These are phyloP conservation scores for Gulo gulo DNA, from an alignment of 2,113 vertebrate genomes.

Conservation along the genomic window DNA sequence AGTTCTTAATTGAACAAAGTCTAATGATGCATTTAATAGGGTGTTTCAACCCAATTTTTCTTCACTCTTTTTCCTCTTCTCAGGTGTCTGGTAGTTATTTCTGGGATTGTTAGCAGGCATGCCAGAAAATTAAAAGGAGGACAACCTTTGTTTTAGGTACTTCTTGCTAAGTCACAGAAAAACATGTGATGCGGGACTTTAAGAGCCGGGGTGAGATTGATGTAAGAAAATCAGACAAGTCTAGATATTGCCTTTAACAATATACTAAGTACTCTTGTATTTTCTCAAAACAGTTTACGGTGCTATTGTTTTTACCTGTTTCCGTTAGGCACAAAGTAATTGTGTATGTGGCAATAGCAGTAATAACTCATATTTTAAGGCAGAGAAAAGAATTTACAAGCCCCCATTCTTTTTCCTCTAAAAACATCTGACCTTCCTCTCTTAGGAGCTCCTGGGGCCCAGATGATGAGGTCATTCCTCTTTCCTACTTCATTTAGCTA, in stretches of 20 bases:
- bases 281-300: neutral
- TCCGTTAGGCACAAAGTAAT: neutral
- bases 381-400: neutral
- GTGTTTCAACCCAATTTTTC: neutral
- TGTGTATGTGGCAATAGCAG: neutral
- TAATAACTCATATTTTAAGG: slow-evolving; percentile 7
- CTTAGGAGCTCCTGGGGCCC: neutral
- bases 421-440: neutral
- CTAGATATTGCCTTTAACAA: neutral
- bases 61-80: neutral
- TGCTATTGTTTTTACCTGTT: neutral
- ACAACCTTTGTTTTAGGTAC: neutral
- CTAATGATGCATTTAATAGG: neutral
- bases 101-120: neutral
- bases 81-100: neutral
- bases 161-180: neutral
- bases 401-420: neutral
- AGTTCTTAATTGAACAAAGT: neutral
- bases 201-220: neutral
- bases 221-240: neutral
- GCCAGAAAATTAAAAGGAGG: neutral
- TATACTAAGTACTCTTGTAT: neutral
- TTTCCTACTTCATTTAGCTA: neutral
- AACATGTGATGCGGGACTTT: neutral
- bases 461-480: neutral